phyloP scores from a whole-genome alignment of 2,113 vertebrate species.

The Tachysurus vachellii region DNA sequence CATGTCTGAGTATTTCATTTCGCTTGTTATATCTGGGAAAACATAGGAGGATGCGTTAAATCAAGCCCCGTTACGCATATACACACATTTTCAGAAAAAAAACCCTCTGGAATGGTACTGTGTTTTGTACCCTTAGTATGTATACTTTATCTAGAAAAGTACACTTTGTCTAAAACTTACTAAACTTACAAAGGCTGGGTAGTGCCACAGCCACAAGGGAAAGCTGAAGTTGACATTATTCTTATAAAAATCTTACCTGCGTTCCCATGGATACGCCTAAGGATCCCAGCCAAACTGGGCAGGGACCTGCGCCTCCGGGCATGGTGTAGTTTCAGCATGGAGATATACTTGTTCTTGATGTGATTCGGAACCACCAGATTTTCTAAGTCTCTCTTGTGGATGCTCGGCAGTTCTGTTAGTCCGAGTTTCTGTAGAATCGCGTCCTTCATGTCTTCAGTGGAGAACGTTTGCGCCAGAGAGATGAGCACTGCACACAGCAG shows the following conservation, averaged over 20 bases:
- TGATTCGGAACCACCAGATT: slow-evolving; percentile 73
- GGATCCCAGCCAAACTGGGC: slow-evolving; percentile 76
- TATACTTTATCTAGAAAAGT: neutral
- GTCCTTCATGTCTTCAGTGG: slow-evolving; percentile 68
- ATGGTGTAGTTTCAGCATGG: slow-evolving; percentile 73
- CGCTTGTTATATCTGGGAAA: slow-evolving; percentile 69
- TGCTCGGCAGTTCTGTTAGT: slow-evolving; percentile 68
- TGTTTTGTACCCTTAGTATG: neutral
- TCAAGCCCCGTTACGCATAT: neutral
- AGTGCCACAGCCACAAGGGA: neutral
- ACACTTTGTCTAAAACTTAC: neutral
- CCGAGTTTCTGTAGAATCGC: slow-evolving; percentile 71
- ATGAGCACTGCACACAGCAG: slow-evolving; percentile 60
- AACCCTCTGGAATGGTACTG: neutral
- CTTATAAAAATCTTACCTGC: slow-evolving; percentile 65
- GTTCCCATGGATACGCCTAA: slow-evolving; percentile 71
- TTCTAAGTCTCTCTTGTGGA: slow-evolving; percentile 69
- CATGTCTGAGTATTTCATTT: slow-evolving; percentile 65
- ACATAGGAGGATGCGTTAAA: neutral
- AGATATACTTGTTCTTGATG: slow-evolving; percentile 73
- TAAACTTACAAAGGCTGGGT: neutral
- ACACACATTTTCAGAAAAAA: neutral
- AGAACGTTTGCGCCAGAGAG: slow-evolving; percentile 45
- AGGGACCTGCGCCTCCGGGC: slow-evolving; percentile 71
- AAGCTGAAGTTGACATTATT: neutral